A percentile compares a stretch with the other conserved stretches of the same genome.
These are phyloP conservation scores for Uropsilus gracilis DNA, from an alignment of 2,113 vertebrate genomes.

Conservation along the genomic window DNA sequence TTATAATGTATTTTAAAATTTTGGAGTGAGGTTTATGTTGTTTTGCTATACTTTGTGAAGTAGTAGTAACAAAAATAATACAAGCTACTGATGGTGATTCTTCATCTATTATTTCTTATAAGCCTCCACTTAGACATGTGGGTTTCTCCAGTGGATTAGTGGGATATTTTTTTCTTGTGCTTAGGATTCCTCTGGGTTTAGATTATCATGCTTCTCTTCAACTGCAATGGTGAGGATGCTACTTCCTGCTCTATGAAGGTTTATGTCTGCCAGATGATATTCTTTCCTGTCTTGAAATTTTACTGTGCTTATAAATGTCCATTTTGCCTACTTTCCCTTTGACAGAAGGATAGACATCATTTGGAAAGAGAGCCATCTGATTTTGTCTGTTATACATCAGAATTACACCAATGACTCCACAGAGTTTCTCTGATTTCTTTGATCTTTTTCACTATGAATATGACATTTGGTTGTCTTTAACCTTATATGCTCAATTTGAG, in stretches of 20 bases:
- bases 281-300: background rate
- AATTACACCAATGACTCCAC: background rate
- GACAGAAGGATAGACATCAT: background rate
- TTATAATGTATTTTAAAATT: background rate
- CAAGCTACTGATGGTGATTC: background rate
- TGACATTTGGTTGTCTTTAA: slow-evolving; percentile 45
- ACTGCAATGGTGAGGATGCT: background rate
- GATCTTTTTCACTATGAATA: slow-evolving; percentile 21
- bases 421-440: slow-evolving; percentile 33
- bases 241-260: background rate
- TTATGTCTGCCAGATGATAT: background rate
- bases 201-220: background rate
- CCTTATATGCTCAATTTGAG: slow-evolving; percentile 8
- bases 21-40: background rate
- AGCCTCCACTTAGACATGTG: background rate
- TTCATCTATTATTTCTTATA: background rate
- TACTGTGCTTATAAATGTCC: background rate
- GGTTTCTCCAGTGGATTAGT: background rate
- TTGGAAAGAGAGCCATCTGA: background rate
- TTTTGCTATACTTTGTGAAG: background rate
- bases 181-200: background rate
- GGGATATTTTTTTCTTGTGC: background rate
- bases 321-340: background rate
- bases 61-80: background rate
- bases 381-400: background rate